Evolutionary conservation across 2,797 vertebrate species (phyloP).

Genomic region (Argyrosomus regius): DNA sequence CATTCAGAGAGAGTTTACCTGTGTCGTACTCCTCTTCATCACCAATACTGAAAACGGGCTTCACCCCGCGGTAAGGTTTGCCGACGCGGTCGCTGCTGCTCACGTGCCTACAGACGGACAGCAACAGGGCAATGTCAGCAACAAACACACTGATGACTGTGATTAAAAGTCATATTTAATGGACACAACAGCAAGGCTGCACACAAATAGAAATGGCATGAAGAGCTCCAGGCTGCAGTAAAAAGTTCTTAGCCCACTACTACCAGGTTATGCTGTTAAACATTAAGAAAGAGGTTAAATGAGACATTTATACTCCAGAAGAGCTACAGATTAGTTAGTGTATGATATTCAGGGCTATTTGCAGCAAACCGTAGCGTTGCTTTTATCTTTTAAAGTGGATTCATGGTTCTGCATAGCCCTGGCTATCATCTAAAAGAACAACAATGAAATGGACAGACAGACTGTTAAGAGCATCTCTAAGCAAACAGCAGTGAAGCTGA

Average conservation of each 20-base stretch:
- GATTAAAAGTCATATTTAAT: constrained; percentile 27
- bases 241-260: constrained; percentile 35
- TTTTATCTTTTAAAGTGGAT: not conserved
- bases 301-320: constrained; percentile 20
- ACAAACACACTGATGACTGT: not conserved
- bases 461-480: constrained; percentile 54
- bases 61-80: constrained; percentile 97
- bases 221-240: constrained; percentile 53
- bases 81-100: constrained; percentile 98
- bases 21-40: constrained; percentile 99
- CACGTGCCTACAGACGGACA: constrained; percentile 88
- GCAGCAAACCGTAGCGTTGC: constrained; percentile 1
- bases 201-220: constrained; percentile 46
- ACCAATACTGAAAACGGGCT: constrained; percentile 98
- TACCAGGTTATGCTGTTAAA: constrained; percentile 57
- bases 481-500: constrained; percentile 62
- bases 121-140: not conserved
- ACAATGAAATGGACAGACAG: constrained; percentile 68
- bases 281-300: constrained; percentile 59
- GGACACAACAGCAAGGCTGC: constrained; percentile 7
- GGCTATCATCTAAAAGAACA: constrained; percentile 65
- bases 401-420: constrained; percentile 54
- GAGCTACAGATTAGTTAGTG: constrained; percentile 46
- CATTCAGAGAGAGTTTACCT: constrained; percentile 78
- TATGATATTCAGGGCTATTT: constrained; percentile 69